Conservation (phyloP, 2,113 vertebrate genomes). For the Prolemur simus region DNA sequence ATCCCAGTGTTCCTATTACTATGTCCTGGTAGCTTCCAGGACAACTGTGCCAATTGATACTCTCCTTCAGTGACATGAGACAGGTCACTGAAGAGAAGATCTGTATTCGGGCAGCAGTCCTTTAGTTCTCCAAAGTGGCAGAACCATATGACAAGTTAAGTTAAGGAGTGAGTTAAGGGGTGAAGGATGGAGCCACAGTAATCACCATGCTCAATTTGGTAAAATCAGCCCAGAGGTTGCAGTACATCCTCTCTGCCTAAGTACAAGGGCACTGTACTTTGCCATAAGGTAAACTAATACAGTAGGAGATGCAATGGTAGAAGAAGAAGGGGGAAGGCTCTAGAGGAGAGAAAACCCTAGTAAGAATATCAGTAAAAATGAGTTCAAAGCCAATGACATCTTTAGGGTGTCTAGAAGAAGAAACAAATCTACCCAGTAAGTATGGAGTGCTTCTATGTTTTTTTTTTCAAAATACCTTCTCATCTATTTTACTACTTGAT, state of each 20-base stretch:
- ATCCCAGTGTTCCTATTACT: neutral
- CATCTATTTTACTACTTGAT: neutral
- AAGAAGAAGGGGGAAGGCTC: neutral
- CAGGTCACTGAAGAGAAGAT: neutral
- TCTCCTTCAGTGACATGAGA: neutral
- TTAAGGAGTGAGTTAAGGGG: neutral
- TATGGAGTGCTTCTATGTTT: neutral
- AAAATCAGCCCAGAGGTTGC: neutral
- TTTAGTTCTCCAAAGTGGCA: neutral
- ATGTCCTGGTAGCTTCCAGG: neutral
- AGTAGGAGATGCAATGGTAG: neutral
- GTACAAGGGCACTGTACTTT: neutral
- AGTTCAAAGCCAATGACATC: neutral
- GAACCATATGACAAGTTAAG: neutral
- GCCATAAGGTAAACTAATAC: neutral
- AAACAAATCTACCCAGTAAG: neutral
- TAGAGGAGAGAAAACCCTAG: neutral
- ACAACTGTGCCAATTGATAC: neutral
- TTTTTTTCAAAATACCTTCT: slow-evolving; percentile 3
- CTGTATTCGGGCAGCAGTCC: neutral
- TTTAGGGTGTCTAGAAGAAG: neutral
- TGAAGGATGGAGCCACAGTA: neutral
- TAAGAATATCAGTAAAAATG: neutral
- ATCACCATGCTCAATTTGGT: neutral
- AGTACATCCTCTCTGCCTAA: neutral